phyloP scores from a whole-genome alignment of 2,888 invertebrate genomes.

The Drosophila multiciliata region DNA sequence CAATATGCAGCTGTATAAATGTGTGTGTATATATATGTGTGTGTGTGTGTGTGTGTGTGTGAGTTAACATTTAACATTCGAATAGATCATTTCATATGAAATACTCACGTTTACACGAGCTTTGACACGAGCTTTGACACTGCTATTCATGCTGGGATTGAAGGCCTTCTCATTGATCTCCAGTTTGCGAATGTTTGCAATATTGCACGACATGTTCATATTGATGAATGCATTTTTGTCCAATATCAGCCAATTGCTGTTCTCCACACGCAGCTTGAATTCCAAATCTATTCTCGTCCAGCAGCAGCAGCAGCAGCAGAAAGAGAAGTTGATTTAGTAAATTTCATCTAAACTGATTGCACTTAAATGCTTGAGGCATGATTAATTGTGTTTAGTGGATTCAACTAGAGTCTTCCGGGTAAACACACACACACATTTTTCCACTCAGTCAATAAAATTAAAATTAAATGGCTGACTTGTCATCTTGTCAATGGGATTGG shows the following conservation, averaged over 20 bases:
- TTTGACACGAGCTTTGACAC: slow-evolving; percentile 62
- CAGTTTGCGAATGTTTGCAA: slow-evolving; percentile 76
- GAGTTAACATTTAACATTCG: neutral
- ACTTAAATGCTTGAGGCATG: slow-evolving; percentile 5
- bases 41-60: neutral
- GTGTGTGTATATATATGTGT: neutral
- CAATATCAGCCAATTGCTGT: slow-evolving; percentile 74
- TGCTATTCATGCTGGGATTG: slow-evolving; percentile 58
- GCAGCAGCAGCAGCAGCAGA: neutral
- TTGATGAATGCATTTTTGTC: slow-evolving; percentile 80
- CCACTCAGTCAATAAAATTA: neutral
- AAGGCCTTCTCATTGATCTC: slow-evolving; percentile 81
- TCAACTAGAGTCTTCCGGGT: neutral
- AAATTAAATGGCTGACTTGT: neutral
- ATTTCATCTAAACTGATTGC: neutral
- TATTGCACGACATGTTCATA: slow-evolving; percentile 77
- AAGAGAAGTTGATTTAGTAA: neutral
- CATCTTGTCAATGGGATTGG: neutral
- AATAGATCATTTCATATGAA: neutral
- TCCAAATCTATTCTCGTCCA: slow-evolving; percentile 67
- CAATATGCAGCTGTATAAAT: slow-evolving; percentile 77
- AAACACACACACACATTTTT: neutral
- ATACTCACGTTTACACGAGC: slow-evolving; percentile 78
- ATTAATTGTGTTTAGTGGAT: slow-evolving; percentile 1
- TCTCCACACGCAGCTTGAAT: slow-evolving; percentile 79